phyloP scores from a whole-genome alignment of 2,797 vertebrate species.

The Discoglossus pictus region DNA sequence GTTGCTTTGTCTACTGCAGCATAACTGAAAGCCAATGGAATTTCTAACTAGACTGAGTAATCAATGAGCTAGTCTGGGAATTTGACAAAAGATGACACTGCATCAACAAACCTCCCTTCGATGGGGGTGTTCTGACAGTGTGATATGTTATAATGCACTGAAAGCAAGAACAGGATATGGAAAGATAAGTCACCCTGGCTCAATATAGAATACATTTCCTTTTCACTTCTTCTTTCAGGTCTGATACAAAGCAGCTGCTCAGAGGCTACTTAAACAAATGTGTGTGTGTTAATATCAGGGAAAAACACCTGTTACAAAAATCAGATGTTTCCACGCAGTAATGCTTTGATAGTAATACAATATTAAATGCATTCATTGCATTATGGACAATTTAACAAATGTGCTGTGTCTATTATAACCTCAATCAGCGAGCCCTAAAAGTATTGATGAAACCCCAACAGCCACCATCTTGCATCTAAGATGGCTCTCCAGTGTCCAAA shows the following conservation, averaged over 20 bases:
- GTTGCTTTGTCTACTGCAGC: too few relatives aligned
- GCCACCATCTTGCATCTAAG: too few relatives aligned
- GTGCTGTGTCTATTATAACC: too few relatives aligned
- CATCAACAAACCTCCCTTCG: constrained; percentile 3
- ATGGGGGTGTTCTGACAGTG: constrained; percentile 20
- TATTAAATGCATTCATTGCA: too few relatives aligned
- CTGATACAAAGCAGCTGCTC: constrained; percentile 44
- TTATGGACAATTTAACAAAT: too few relatives aligned
- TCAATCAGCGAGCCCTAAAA: too few relatives aligned
- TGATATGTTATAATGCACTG: constrained; percentile 12
- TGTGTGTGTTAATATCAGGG: too few relatives aligned
- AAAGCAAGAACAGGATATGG: constrained; percentile 41
- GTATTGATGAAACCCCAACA: too few relatives aligned
- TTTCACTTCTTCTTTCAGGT: neutral
- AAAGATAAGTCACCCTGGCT: constrained; percentile 25
- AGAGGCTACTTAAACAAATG: constrained; percentile 1
- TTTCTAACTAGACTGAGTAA: neutral
- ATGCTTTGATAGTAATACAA: too few relatives aligned
- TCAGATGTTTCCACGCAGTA: too few relatives aligned
- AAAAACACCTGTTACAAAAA: too few relatives aligned
- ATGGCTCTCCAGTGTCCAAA: too few relatives aligned
- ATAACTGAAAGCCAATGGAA: neutral
- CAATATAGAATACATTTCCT: constrained; percentile 45
- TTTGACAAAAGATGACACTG: constrained; percentile 21
- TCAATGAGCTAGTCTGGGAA: neutral